Evolutionary conservation across 1,140 invertebrate species (phyloP), one percentile per base, ranked within the genome.

Genomic region (Rhyzopertha dominica): DNA sequence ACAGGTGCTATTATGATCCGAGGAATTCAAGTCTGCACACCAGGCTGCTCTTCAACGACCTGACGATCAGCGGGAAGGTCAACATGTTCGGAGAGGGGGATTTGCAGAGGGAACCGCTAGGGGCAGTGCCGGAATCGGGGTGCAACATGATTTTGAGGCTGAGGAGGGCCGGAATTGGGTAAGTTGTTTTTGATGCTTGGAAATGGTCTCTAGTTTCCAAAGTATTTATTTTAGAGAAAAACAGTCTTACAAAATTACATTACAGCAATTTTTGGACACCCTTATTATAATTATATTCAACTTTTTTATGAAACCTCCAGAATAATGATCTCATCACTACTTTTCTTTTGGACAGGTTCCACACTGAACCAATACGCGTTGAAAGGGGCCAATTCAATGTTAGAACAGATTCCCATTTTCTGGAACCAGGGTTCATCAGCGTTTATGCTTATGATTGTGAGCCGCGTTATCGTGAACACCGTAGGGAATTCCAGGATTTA

Each of bases 361-460:
- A 67, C 34, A 76, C 74, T 2, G 74, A 69, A 53, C 74, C 74
- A 14, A 74, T 75, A 19, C 66, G 72, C 9, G 62, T 71, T 7
- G 69, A 67, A 43, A 69, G 69, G 1, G 81, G 81, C 1, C 76
- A 82, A 49, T 82, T 85, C 60, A 79, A 83, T 22, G 82, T 88
- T 3, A 77, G 82, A 59, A 88, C 85, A 0, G 83, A 87, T 53
- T 86, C 85, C 0, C 85, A 85, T 54, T 88, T 88, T 49, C 73
- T 87, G 0, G 85, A 89, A 58, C 85, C 85, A 0, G 80, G 85
- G 18, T 88, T 87, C 48, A 82, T 87, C 14, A 87, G 84, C 9
- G 84, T 89, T 0, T 88, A 88, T 58, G 85, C 85, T 1, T 87
- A 88, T 36, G 85, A 84, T 1, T 90, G 86, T 58, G 76, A 82